Percentiles rank a stretch among this genome's conserved stretches.
Evolutionary conservation across 2,888 invertebrate genomes (phyloP).

Genomic region (Stenodera caucasica): DNA sequence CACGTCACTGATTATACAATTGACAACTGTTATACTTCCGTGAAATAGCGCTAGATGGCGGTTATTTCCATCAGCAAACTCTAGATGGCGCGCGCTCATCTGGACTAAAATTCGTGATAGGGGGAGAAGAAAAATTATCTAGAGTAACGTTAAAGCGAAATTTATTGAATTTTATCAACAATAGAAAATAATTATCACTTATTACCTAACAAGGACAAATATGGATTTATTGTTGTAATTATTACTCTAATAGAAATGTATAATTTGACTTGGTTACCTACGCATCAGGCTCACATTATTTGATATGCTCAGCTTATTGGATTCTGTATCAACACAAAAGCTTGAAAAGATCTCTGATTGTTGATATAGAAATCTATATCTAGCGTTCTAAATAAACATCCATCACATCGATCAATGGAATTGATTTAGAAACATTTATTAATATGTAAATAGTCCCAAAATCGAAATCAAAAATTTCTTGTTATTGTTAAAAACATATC

Average conservation of each 20-base stretch:
- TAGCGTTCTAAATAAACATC: not conserved
- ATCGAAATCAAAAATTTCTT: slow-evolving; percentile 10
- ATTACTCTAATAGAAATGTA: slow-evolving; percentile 5
- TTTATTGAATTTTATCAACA: slow-evolving; percentile 21
- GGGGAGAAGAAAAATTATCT: not conserved
- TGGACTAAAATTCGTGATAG: too few species aligned
- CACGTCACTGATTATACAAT: too few species aligned
- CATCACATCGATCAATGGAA: slow-evolving; percentile 12
- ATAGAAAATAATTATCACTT: slow-evolving; percentile 23
- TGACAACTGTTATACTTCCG: too few species aligned
- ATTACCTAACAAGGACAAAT: slow-evolving; percentile 17
- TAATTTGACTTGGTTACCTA: slow-evolving; percentile 29
- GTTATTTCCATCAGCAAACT: too few species aligned
- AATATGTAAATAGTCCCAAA: too few species aligned
- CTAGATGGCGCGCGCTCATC: too few species aligned
- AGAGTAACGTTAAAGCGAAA: slow-evolving; percentile 16
- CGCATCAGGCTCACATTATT: slow-evolving; percentile 25
- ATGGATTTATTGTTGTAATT: slow-evolving; percentile 6
- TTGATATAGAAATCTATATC: not conserved
- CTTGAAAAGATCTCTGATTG: not conserved
- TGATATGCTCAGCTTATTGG: slow-evolving; percentile 30
- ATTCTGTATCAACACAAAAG: not conserved
- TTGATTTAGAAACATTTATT: too few species aligned
- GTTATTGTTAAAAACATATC: slow-evolving; percentile 27
- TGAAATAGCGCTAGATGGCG: too few species aligned